These are phyloP conservation scores for Ganaspis sp. DNA, from an alignment of 1,140 invertebrate species.

Conservation along the genomic window DNA sequence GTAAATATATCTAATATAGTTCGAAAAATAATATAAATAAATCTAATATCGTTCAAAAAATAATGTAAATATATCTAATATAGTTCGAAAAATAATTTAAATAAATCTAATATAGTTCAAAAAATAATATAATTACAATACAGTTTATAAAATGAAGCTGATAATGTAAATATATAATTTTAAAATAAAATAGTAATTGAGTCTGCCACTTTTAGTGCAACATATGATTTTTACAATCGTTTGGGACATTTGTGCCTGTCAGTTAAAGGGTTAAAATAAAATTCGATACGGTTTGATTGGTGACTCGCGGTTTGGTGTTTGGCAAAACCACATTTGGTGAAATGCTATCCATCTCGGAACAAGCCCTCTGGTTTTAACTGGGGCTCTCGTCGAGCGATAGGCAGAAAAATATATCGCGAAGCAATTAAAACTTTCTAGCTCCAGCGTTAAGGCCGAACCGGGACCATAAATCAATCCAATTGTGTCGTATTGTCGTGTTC, in stretches of 20 bases:
- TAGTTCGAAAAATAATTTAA: too few relatives aligned
- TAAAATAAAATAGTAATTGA: too few relatives aligned
- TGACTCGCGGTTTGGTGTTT: constrained; percentile 3
- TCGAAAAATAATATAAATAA: too few relatives aligned
- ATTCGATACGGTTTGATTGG: background rate
- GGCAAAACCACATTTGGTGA: constrained; percentile 33
- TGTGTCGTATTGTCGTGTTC: constrained; percentile 39
- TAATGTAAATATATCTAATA: too few relatives aligned
- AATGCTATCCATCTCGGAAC: constrained; percentile 47
- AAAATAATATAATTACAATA: too few relatives aligned
- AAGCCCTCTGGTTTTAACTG: constrained; percentile 38
- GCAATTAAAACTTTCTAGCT: constrained; percentile 55
- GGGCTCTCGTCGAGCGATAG: constrained; percentile 29
- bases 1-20: too few relatives aligned
- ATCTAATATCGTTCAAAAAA: too few relatives aligned
- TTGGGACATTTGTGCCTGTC: background rate
- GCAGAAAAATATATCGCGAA: constrained; percentile 38
- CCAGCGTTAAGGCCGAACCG: constrained; percentile 29
- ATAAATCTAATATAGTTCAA: too few relatives aligned
- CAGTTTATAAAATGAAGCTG: too few relatives aligned
- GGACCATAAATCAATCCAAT: constrained; percentile 52
- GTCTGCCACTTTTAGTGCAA: too few relatives aligned
- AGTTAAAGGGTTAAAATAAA: constrained; percentile 6
- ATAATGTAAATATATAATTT: too few relatives aligned
- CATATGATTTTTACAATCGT: too few relatives aligned